phyloP scores from a whole-genome alignment of 92 coral and sea anemone species.

The Porites rus region DNA sequence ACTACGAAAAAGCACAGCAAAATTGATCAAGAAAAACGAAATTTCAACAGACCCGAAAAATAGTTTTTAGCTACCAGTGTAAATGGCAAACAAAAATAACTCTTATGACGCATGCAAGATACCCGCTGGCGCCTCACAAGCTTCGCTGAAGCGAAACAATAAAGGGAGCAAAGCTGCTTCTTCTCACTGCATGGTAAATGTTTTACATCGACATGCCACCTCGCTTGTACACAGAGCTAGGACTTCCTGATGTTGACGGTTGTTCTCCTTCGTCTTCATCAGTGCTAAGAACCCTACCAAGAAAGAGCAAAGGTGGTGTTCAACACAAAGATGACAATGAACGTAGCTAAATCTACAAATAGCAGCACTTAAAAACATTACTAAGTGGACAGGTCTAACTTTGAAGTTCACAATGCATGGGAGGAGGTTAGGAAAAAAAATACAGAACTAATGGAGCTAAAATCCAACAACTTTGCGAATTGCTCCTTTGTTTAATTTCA shows the following conservation, averaged over 20 bases:
- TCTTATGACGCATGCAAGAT: not conserved
- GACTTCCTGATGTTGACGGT: constrained; percentile 77
- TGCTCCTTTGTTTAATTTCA: too few species aligned
- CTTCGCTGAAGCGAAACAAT: too few species aligned
- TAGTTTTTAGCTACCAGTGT: not conserved
- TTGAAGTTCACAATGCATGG: too few species aligned
- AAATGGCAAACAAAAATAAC: not conserved
- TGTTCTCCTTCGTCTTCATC: constrained; percentile 82
- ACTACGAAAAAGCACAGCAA: constrained; percentile 13
- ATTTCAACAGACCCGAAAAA: not conserved
- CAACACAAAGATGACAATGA: too few species aligned
- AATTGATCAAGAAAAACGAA: not conserved
- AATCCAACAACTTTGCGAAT: too few species aligned
- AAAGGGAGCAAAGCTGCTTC: not conserved
- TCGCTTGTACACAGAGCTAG: constrained; percentile 57
- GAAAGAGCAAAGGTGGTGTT: too few species aligned
- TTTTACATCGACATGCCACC: constrained; percentile 64
- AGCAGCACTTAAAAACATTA: not conserved
- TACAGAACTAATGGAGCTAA: too few species aligned
- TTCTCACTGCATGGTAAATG: not conserved
- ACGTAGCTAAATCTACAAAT: not conserved
- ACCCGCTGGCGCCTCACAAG: not conserved
- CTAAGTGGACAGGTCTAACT: not conserved
- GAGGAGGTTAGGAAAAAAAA: too few species aligned
- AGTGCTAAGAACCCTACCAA: constrained; percentile 52